phyloP scores from a whole-genome alignment of 92 coral and sea anemone species.

The Porites rus region DNA sequence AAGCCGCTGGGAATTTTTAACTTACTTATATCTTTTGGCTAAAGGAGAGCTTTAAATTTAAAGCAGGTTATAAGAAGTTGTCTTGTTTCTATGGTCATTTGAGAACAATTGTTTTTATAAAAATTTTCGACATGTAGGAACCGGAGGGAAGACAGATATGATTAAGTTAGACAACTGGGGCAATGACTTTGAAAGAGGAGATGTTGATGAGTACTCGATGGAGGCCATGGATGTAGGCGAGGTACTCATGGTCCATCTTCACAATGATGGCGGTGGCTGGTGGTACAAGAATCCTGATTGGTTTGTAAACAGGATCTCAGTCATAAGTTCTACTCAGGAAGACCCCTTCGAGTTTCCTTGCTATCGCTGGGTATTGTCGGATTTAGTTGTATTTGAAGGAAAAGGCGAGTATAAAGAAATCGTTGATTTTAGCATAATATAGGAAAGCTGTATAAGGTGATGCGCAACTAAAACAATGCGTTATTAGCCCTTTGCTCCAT shows the following conservation, averaged over 20 bases:
- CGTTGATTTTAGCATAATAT: neutral
- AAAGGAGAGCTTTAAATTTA: no score
- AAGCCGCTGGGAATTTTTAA: no score
- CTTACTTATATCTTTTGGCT: no score
- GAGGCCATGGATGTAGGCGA: slow-evolving; percentile 89
- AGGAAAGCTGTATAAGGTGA: neutral
- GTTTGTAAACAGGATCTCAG: slow-evolving; percentile 80
- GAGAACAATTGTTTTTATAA: no score
- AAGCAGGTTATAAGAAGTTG: no score
- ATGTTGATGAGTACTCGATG: slow-evolving; percentile 65
- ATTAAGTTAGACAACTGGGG: slow-evolving; percentile 64
- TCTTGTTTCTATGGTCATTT: no score
- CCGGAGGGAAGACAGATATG: slow-evolving; percentile 77
- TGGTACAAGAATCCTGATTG: slow-evolving; percentile 61
- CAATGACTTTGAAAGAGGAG: slow-evolving; percentile 72
- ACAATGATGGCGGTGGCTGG: slow-evolving; percentile 67
- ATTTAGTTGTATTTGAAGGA: slow-evolving; percentile 73
- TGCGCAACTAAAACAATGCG: no score
- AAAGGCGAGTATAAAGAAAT: slow-evolving; percentile 47
- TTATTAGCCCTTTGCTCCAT: no score
- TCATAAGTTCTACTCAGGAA: slow-evolving; percentile 58
- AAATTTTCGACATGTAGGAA: slow-evolving; percentile 49
- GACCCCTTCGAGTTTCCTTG: slow-evolving; percentile 71
- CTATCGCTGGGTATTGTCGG: slow-evolving; percentile 74
- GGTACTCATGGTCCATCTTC: slow-evolving; percentile 68